These are phyloP conservation scores for Zaprionus africanus DNA, from an alignment of 1,140 invertebrate genomes.

Conservation along the genomic window DNA sequence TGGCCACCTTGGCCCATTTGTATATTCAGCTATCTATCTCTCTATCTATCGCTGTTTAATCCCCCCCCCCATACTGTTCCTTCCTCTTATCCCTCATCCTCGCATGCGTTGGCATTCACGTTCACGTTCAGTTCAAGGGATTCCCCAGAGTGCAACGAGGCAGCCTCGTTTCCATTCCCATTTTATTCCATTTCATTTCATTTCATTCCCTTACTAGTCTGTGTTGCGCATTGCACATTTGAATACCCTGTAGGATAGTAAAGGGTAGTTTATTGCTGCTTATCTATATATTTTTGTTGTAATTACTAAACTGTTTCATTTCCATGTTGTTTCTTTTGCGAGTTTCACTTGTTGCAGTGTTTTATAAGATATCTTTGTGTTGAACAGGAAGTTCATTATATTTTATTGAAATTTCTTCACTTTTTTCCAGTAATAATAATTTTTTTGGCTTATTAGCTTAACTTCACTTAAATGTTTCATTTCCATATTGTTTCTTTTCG, in stretches of 20 bases:
- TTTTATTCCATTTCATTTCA: constrained; percentile 33
- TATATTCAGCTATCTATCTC: constrained; percentile 18
- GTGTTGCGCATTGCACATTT: constrained; percentile 9
- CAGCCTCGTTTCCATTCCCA: constrained; percentile 28
- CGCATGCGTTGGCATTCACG: constrained; percentile 6
- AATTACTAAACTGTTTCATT: neutral
- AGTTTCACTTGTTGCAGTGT: too few relatives aligned
- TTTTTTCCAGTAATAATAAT: too few relatives aligned
- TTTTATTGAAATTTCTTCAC: constrained; percentile 25
- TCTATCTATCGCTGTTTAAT: constrained; percentile 22
- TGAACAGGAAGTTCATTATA: neutral
- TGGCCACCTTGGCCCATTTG: constrained; percentile 24
- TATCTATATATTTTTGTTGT: neutral
- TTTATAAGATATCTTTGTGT: neutral
- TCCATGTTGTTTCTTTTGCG: neutral
- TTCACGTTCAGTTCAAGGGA: constrained; percentile 27
- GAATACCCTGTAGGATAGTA: neutral
- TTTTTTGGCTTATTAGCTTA: too few relatives aligned
- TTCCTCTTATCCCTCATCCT: neutral
- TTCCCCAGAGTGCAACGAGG: constrained; percentile 46
- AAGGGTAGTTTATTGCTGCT: neutral
- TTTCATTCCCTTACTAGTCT: neutral
- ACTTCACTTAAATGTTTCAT: too few relatives aligned
- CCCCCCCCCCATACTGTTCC: neutral
- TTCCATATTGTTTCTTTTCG: too few relatives aligned